Percentiles rank a stretch among this genome's conserved stretches.
These are phyloP conservation scores for Euleptes europaea DNA, from an alignment of 2,113 vertebrate genomes.

Conservation along the genomic window DNA sequence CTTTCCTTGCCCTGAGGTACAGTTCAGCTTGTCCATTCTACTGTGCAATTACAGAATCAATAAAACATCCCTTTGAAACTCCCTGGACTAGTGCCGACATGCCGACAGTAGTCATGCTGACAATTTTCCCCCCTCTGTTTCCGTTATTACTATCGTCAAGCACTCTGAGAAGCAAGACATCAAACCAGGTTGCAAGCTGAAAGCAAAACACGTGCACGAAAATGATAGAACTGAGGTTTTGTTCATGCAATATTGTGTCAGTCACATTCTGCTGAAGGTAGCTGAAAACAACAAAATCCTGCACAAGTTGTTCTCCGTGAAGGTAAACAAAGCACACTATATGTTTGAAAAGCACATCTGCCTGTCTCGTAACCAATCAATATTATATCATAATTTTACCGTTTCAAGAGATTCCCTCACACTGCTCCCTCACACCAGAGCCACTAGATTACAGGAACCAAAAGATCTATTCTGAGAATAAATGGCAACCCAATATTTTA, in stretches of 20 bases:
- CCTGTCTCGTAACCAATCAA: background rate
- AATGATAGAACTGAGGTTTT: slow-evolving; percentile 49
- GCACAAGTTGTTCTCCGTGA: slow-evolving; percentile 11
- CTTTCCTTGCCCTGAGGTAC: slow-evolving; percentile 83
- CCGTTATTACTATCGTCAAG: slow-evolving; percentile 73
- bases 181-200: slow-evolving; percentile 49
- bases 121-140: slow-evolving; percentile 71
- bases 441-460: slow-evolving; percentile 57
- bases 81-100: slow-evolving; percentile 82
- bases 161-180: slow-evolving; percentile 70
- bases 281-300: slow-evolving; percentile 11
- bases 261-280: background rate
- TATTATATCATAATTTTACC: background rate
- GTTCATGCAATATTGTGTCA: slow-evolving; percentile 1
- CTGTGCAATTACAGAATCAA: slow-evolving; percentile 82
- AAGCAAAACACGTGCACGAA: slow-evolving; percentile 28
- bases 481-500: slow-evolving; percentile 4
- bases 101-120: slow-evolving; percentile 77
- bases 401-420: slow-evolving; percentile 30
- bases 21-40: slow-evolving; percentile 80
- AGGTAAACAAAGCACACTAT: background rate
- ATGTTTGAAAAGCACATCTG: background rate
- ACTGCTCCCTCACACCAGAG: slow-evolving; percentile 4
- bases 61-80: slow-evolving; percentile 90
- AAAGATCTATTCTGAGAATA: slow-evolving; percentile 45